Evolutionary conservation across 2,113 vertebrate species (phyloP).

Genomic region (Erpornis zantholeuca): DNA sequence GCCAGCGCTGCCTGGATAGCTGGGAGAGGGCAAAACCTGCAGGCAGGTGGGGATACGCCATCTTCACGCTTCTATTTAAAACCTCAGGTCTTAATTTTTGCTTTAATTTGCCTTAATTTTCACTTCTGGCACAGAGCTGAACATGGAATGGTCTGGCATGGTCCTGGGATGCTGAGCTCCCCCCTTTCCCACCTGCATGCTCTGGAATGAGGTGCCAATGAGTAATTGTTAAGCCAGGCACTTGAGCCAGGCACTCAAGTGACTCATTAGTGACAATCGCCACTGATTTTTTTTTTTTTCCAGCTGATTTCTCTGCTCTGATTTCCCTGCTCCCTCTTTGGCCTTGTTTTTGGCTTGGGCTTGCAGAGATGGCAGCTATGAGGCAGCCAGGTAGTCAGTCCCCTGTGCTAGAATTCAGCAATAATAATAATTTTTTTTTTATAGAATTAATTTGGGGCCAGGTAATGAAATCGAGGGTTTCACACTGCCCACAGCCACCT

Average conservation of each 20-base stretch:
- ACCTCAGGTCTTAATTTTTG: not conserved
- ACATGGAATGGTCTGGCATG: not conserved
- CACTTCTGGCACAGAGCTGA: not conserved
- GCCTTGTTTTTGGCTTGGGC: not conserved
- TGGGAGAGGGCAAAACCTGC: not conserved
- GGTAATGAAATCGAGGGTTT: not conserved
- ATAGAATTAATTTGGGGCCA: not conserved
- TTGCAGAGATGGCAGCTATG: not conserved
- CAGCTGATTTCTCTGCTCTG: not conserved
- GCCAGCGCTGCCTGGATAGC: not conserved
- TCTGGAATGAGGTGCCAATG: not conserved
- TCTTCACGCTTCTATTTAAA: not conserved
- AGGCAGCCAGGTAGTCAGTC: not conserved
- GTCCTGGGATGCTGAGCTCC: not conserved
- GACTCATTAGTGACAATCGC: slow-evolving; percentile 27
- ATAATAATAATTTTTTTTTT: not conserved
- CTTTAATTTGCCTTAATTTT: not conserved
- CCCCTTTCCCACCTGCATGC: not conserved
- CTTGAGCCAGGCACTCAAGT: not conserved
- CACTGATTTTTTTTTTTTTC: not conserved
- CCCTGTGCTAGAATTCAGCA: not conserved
- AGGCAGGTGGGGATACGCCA: not conserved
- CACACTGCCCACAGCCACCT: not conserved
- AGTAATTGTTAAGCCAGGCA: not conserved
- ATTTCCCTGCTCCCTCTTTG: not conserved